Evolutionary conservation across 2,797 vertebrate genomes (phyloP).

Genomic region (Protosalanx chinensis): DNA sequence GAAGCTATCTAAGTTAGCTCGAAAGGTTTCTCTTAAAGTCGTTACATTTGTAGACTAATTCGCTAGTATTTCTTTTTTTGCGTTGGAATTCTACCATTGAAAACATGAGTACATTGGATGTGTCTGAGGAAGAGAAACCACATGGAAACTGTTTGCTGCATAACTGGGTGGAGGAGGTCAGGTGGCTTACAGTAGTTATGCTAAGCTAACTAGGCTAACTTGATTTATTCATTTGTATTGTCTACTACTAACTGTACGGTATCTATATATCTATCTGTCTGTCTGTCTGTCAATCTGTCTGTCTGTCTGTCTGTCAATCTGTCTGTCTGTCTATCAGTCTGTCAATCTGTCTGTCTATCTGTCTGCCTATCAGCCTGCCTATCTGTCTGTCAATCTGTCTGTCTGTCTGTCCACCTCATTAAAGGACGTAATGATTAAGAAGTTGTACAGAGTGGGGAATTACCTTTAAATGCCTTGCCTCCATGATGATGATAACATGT

Average conservation of each 20-base stretch:
- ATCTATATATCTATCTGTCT: neutral
- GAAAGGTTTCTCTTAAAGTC: too few relatives aligned
- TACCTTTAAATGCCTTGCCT: too few relatives aligned
- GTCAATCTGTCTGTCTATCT: neutral
- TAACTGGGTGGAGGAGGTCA: slow-evolving; percentile 67
- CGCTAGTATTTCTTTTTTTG: neutral
- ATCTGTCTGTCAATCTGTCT: too few relatives aligned
- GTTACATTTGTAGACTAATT: too few relatives aligned
- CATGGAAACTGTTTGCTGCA: slow-evolving; percentile 32
- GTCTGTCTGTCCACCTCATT: too few relatives aligned
- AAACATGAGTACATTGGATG: slow-evolving; percentile 38
- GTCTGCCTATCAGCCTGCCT: neutral
- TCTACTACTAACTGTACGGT: too few relatives aligned
- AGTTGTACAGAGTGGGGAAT: too few relatives aligned
- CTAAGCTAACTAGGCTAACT: too few relatives aligned
- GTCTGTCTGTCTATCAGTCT: neutral
- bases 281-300: neutral
- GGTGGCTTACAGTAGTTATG: slow-evolving; percentile 12
- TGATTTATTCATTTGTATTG: too few relatives aligned
- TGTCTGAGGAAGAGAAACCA: neutral
- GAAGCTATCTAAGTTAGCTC: neutral
- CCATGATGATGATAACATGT: too few relatives aligned
- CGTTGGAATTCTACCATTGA: neutral
- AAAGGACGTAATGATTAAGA: too few relatives aligned
- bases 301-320: neutral